A percentile compares a stretch with the other conserved stretches of the same genome.
phyloP scores from a whole-genome alignment of 2,113 vertebrate genomes.

The Elanus axillaris region DNA sequence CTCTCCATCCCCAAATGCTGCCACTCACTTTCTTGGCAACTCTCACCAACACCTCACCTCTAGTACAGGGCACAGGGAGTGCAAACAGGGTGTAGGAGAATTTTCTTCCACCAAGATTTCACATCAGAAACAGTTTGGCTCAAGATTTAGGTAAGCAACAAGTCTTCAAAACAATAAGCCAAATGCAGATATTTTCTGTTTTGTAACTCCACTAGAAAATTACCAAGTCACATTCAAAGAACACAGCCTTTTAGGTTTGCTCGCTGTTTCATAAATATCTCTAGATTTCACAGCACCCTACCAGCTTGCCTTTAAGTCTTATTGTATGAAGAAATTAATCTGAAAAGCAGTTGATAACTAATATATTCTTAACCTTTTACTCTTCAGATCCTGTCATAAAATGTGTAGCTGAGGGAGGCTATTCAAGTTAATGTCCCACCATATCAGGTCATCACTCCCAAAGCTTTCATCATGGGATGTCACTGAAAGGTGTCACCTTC shows the following conservation, averaged over 20 bases:
- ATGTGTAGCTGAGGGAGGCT: neutral
- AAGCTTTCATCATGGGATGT: slow-evolving; percentile 11
- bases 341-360: neutral
- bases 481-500: neutral
- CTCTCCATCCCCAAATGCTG: neutral
- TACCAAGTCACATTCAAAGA: neutral
- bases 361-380: neutral
- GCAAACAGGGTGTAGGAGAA: neutral
- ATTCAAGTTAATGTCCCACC: neutral
- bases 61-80: neutral
- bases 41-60: neutral
- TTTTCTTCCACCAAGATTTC: neutral
- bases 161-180: neutral
- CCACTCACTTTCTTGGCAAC: neutral
- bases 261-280: neutral
- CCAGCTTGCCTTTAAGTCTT: neutral
- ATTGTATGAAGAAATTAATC: slow-evolving; percentile 5
- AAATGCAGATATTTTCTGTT: neutral
- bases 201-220: neutral
- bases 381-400: slow-evolving; percentile 4
- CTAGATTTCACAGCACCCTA: neutral
- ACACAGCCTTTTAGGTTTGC: neutral
- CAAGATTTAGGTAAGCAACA: neutral
- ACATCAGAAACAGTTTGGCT: neutral
- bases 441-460: neutral